Evolutionary conservation across 2,113 vertebrate species (phyloP).

Genomic region (Rhabdornis inornatus): DNA sequence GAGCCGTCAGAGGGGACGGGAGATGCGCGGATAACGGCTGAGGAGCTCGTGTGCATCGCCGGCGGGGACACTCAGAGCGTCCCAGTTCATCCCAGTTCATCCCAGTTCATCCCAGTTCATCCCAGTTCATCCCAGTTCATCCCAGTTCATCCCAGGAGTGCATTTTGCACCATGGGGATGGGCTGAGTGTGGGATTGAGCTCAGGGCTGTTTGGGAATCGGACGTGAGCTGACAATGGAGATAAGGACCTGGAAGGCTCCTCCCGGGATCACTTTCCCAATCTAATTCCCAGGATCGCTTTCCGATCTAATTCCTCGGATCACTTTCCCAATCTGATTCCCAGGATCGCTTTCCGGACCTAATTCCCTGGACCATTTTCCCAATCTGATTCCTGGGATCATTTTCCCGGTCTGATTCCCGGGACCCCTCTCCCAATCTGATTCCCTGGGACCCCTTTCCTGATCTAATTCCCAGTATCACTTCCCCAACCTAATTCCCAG

Average conservation of each 20-base stretch:
- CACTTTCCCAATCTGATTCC: neutral
- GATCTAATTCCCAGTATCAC: too few species aligned
- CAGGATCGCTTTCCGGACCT: rapidly evolving
- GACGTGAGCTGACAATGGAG: neutral
- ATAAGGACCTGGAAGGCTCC: neutral
- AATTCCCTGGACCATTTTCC: neutral
- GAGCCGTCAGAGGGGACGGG: rapidly evolving
- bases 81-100: neutral
- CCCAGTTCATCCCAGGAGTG: neutral
- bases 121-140: neutral
- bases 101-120: neutral
- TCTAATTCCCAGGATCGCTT: neutral
- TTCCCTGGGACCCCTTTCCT: neutral
- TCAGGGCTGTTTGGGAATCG: neutral
- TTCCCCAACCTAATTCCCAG: too few species aligned
- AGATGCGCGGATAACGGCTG: rapidly evolving
- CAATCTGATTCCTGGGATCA: neutral
- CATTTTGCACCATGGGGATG: rapidly evolving
- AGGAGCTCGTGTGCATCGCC: rapidly evolving
- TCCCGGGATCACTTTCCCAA: neutral
- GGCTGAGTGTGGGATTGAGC: neutral
- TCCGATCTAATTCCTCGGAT: neutral
- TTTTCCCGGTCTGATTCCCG: neutral
- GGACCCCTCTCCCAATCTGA: too few species aligned
- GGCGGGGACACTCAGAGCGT: neutral